Conservation (phyloP, 2,888 invertebrate genomes). For the Oscheius sp. region DNA sequence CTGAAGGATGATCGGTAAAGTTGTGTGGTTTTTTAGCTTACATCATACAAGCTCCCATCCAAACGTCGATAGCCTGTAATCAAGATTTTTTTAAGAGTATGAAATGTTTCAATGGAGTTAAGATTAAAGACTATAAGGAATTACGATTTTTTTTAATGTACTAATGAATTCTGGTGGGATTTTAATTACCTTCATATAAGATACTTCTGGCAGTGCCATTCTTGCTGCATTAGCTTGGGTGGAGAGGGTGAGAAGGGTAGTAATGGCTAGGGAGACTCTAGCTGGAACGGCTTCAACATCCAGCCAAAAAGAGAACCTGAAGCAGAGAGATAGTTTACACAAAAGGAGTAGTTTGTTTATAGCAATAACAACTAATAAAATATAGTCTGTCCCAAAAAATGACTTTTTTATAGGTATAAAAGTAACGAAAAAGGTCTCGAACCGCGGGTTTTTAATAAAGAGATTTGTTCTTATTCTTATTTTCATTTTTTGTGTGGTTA, state of each 20-base stretch:
- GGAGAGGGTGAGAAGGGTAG: constrained; percentile 68
- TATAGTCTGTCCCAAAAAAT: no score
- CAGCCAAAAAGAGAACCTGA: constrained; percentile 76
- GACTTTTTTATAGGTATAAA: no score
- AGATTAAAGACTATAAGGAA: no score
- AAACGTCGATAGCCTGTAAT: constrained; percentile 65
- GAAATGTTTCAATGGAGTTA: no score
- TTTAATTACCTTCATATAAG: no score
- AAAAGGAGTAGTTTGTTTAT: background rate
- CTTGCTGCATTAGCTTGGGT: constrained; percentile 68
- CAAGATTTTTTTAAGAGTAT: constrained; percentile 46
- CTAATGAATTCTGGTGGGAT: no score
- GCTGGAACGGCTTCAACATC: constrained; percentile 75
- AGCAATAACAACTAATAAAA: no score
- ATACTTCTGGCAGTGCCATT: constrained; percentile 69
- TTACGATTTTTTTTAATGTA: background rate
- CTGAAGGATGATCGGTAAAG: constrained; percentile 26
- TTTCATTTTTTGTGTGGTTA: no score
- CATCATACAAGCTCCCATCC: constrained; percentile 66
- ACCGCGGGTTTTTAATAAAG: no score
- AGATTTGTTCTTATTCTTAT: no score
- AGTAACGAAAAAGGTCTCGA: no score
- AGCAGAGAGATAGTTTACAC: constrained; percentile 44
- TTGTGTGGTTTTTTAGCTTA: constrained; percentile 32
- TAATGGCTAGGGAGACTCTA: constrained; percentile 71